These are phyloP conservation scores for Penaeus chinensis DNA, from an alignment of 1,140 invertebrate species.

Conservation along the genomic window DNA sequence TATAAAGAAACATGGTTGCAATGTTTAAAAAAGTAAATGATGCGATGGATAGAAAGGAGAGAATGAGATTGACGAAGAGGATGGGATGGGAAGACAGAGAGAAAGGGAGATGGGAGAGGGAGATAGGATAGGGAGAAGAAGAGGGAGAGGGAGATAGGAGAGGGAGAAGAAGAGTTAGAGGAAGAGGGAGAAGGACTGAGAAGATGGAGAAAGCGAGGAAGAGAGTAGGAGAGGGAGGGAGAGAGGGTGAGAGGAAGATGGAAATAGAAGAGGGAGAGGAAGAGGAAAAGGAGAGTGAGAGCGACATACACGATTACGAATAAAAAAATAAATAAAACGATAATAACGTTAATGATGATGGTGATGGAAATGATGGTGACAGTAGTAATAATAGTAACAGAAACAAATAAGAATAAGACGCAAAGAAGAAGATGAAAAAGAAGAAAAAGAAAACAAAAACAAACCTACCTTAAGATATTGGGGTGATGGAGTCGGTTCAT, in stretches of 20 bases:
- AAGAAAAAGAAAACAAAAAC: not conserved
- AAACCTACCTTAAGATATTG: slow-evolving; percentile 88
- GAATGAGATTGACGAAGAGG: not conserved
- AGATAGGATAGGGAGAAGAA: not conserved
- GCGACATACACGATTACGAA: too few relatives aligned
- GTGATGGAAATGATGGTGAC: too few relatives aligned
- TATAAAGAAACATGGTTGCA: not conserved
- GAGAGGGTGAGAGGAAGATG: not conserved
- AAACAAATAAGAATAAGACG: too few relatives aligned
- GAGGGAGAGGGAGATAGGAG: not conserved
- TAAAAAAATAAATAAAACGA: too few relatives aligned
- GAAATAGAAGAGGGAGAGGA: not conserved
- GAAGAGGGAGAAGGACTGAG: not conserved
- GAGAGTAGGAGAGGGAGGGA: not conserved
- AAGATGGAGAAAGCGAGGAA: not conserved
- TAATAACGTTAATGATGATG: too few relatives aligned
- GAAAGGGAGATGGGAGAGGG: slow-evolving; percentile 3
- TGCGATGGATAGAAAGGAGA: not conserved
- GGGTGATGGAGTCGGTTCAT: slow-evolving; percentile 95
- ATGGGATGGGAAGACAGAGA: not conserved
- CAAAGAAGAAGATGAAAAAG: not conserved
- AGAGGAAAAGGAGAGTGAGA: not conserved
- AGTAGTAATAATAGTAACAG: too few relatives aligned
- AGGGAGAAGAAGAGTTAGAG: not conserved
- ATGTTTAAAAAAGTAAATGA: not conserved